Evolutionary conservation across 2,888 invertebrate species (phyloP).

Genomic region (Himalopsyche kuldschensis): DNA sequence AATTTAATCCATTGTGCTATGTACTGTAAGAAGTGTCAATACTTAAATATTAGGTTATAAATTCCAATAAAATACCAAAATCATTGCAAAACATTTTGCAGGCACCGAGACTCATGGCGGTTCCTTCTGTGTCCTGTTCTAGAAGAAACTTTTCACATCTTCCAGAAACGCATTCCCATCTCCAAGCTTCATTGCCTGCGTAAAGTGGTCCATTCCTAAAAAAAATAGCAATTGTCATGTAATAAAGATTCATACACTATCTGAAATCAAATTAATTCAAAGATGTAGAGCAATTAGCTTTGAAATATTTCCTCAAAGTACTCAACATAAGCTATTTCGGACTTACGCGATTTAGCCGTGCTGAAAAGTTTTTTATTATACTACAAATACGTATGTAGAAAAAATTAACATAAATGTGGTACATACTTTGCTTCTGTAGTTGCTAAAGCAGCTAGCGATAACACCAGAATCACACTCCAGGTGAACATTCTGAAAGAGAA

Average conservation of each 20-base stretch:
- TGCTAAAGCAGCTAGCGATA: not conserved
- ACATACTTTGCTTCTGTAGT: not conserved
- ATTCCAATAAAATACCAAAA: conserved; percentile 46
- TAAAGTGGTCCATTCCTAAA: not conserved
- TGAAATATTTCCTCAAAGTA: too few species aligned
- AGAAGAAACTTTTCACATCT: conserved; percentile 55
- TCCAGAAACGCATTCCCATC: conserved; percentile 60
- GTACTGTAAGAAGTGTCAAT: too few species aligned
- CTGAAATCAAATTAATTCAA: too few species aligned
- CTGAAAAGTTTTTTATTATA: too few species aligned
- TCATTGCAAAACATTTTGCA: conserved; percentile 68
- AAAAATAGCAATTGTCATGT: too few species aligned
- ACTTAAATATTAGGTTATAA: too few species aligned
- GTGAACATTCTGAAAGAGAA: not conserved
- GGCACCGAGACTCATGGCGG: conserved; percentile 59
- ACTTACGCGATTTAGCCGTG: too few species aligned
- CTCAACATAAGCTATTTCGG: too few species aligned
- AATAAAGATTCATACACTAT: not conserved
- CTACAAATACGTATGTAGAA: too few species aligned
- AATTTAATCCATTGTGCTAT: not conserved
- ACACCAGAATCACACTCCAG: not conserved
- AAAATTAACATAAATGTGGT: too few species aligned
- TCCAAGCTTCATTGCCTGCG: conserved; percentile 48
- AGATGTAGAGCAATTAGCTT: too few species aligned
- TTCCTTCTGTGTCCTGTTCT: conserved; percentile 42